Percentiles rank a stretch among this genome's conserved stretches.
phyloP scores from a whole-genome alignment of 2,888 invertebrate genomes.

The Aleiodes alternator region DNA sequence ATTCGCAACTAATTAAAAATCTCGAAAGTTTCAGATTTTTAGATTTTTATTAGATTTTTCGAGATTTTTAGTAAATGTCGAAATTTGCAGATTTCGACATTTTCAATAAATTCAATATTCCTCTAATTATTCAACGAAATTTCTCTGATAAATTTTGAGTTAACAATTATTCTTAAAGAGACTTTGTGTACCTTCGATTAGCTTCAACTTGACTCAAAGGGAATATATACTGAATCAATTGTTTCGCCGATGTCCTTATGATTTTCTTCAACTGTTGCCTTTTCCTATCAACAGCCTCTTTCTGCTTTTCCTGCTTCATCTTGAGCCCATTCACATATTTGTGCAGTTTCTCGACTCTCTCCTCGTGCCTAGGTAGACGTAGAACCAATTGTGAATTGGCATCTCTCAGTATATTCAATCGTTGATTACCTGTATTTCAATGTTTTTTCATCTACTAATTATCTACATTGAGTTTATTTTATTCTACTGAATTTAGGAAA shows the following conservation, averaged over 20 bases:
- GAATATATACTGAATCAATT: slow-evolving; percentile 83
- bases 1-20: too few species aligned
- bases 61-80: too few species aligned
- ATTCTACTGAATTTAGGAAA: neutral
- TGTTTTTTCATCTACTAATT: slow-evolving; percentile 10
- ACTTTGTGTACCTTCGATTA: slow-evolving; percentile 74
- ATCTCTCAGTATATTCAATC: slow-evolving; percentile 70
- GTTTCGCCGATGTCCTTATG: slow-evolving; percentile 78
- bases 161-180: neutral
- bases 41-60: too few species aligned
- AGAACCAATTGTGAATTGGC: slow-evolving; percentile 75
- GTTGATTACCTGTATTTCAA: slow-evolving; percentile 68
- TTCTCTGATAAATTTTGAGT: too few species aligned
- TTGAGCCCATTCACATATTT: slow-evolving; percentile 78
- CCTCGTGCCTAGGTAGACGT: slow-evolving; percentile 80
- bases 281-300: slow-evolving; percentile 76
- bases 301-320: slow-evolving; percentile 77
- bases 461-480: slow-evolving; percentile 8
- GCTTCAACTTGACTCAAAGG: slow-evolving; percentile 79
- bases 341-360: slow-evolving; percentile 80
- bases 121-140: too few species aligned
- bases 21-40: too few species aligned
- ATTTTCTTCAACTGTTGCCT: slow-evolving; percentile 79
- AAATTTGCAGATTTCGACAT: too few species aligned
- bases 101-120: too few species aligned